Percentiles rank a stretch among this genome's conserved stretches.
phyloP scores from a whole-genome alignment of 2,888 invertebrate genomes.

The Melikaiella ostensackeni region DNA sequence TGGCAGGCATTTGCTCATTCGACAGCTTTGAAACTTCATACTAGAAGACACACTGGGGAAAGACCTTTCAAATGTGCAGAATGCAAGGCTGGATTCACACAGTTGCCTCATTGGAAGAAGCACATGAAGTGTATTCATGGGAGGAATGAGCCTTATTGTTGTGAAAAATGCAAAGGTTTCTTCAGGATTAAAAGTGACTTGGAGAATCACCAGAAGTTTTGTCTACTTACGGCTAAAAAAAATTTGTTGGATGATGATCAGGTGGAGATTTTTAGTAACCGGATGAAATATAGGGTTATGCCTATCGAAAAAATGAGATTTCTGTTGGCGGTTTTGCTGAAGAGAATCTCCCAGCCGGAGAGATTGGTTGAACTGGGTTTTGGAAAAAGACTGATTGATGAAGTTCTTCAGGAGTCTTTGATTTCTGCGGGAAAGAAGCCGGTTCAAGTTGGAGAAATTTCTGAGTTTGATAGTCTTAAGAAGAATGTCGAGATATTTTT shows the following conservation, averaged over 20 bases:
- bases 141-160: slow-evolving; percentile 87
- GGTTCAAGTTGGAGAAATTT: slow-evolving; percentile 80
- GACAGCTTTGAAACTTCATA: slow-evolving; percentile 90
- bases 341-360: slow-evolving; percentile 90
- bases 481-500: slow-evolving; percentile 88
- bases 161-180: slow-evolving; percentile 85
- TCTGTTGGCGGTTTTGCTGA: slow-evolving; percentile 87
- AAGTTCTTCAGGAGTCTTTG: slow-evolving; percentile 87
- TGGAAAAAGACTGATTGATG: slow-evolving; percentile 87
- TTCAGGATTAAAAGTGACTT: slow-evolving; percentile 88
- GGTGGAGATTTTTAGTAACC: slow-evolving; percentile 58
- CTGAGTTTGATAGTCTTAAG: slow-evolving; percentile 83
- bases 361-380: slow-evolving; percentile 88
- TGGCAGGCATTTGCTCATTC: slow-evolving; percentile 90
- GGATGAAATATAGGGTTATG: slow-evolving; percentile 79
- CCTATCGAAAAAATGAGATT: slow-evolving; percentile 87
- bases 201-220: slow-evolving; percentile 81
- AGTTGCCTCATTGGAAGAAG: slow-evolving; percentile 91
- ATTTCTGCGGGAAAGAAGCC: slow-evolving; percentile 86
- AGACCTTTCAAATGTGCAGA: slow-evolving; percentile 87
- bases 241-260: slow-evolving; percentile 42
- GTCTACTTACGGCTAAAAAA: slow-evolving; percentile 56
- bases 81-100: slow-evolving; percentile 85
- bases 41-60: slow-evolving; percentile 90
- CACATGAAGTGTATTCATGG: slow-evolving; percentile 93